Evolutionary conservation across 2,888 invertebrate genomes (phyloP), one percentile per base, ranked within the genome.

Genomic region (Protophormia terraenovae): DNA sequence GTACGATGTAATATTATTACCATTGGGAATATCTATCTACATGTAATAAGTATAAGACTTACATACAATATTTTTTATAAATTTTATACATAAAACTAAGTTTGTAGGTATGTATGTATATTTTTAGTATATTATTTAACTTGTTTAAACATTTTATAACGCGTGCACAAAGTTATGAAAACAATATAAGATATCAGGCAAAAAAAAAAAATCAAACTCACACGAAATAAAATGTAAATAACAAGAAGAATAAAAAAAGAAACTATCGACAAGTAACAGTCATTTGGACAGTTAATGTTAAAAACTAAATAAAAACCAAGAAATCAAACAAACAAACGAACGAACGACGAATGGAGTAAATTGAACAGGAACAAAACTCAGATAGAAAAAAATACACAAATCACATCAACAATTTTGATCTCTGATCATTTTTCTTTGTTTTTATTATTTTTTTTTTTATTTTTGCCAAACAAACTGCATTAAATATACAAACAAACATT

Each of bases 161-260:
- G 88, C 86, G 87, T 86, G 86, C 86, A 87, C 84, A 84, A 87
- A 84, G 85, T 85, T 84, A 84, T 84, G 80, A 86, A 84, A 84
- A 87, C 81, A 83, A 76, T 84, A 83, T 87, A 85, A 87, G 66
- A 76, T n/a, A 64, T 27, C 35, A 87, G 84, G 64, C 71, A 83
- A 86, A 87, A 84, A 85, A 82, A 80, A 81, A 71, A 55, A 55
- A 32, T 45, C 22, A 64, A 79, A 79, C 62, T 79, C 72, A 79
- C 79, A 78, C 67, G 80, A 67, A 77, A 84, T 62, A 45, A 77
- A 84, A 82, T 66, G 24, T 19, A 64, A 45, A 27, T 79, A 80
- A 72, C 81, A 38, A 64, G 29, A 55, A 24, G 5, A 80, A 80
- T 62, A 83, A 45, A 47, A 64, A 50, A 22, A 72, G 71, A 87